Evolutionary conservation across 2,797 vertebrate species (phyloP).

Genomic region (Miichthys miiuy): DNA sequence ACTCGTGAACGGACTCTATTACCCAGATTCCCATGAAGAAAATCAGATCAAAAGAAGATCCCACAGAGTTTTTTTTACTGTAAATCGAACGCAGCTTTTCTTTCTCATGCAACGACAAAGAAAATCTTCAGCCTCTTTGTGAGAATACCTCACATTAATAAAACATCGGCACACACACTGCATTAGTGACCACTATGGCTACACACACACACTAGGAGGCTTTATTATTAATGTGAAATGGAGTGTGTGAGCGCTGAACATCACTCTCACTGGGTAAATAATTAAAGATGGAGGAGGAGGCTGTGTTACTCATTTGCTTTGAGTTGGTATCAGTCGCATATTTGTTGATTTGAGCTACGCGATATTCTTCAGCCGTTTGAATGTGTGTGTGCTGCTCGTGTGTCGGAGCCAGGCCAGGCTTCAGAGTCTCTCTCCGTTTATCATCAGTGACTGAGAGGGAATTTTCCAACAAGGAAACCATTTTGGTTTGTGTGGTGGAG

Average conservation of each 20-base stretch:
- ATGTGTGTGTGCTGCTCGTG: background rate
- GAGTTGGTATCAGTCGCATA: background rate
- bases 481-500: slow-evolving; percentile 34
- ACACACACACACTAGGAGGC: background rate
- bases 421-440: slow-evolving; percentile 36
- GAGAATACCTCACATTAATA: slow-evolving; percentile 44
- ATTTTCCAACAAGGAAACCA: slow-evolving; percentile 25
- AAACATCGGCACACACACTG: slow-evolving; percentile 32
- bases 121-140: background rate
- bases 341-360: background rate
- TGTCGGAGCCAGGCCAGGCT: too few species aligned
- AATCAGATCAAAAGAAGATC: slow-evolving; percentile 34
- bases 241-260: slow-evolving; percentile 36
- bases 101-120: background rate
- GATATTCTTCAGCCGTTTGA: background rate
- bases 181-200: slow-evolving; percentile 29
- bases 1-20: slow-evolving; percentile 12
- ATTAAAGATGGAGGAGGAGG: slow-evolving; percentile 57
- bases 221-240: slow-evolving; percentile 71
- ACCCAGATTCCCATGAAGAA: slow-evolving; percentile 27
- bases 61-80: slow-evolving; percentile 17
- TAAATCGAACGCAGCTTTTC: slow-evolving; percentile 23
- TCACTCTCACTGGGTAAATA: slow-evolving; percentile 68
- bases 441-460: slow-evolving; percentile 8
- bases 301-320: slow-evolving; percentile 30